A percentile compares a stretch with the other conserved stretches of the same genome.
These are phyloP conservation scores for Myopa testacea DNA, from an alignment of 2,888 invertebrate species.

Conservation along the genomic window DNA sequence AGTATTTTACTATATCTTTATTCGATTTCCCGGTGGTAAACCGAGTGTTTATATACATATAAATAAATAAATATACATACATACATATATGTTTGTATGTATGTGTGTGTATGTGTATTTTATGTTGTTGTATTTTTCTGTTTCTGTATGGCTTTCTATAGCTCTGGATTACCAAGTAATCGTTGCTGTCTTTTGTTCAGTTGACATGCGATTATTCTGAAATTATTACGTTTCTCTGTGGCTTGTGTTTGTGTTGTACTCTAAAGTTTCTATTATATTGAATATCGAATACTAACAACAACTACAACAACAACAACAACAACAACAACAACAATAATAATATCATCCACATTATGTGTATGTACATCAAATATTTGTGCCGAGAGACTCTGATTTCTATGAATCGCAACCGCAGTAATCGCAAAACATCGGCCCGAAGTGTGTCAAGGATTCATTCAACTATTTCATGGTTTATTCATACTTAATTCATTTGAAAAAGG, in stretches of 20 bases:
- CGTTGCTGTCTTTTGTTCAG: slow-evolving; percentile 9
- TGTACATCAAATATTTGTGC: background rate
- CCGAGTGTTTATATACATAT: no score
- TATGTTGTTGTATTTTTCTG: background rate
- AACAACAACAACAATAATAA: background rate
- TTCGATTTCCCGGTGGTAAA: background rate
- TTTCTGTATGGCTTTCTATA: no score
- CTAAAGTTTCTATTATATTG: slow-evolving; percentile 16
- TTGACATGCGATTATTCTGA: slow-evolving; percentile 26
- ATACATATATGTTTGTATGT: background rate
- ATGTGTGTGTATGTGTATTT: background rate
- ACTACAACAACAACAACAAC: background rate
- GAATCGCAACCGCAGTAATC: background rate
- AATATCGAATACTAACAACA: background rate
- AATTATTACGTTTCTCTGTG: slow-evolving; percentile 17
- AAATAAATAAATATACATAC: no score
- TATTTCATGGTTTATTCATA: no score
- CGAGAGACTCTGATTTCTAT: no score
- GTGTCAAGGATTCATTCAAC: background rate
- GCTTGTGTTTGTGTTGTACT: background rate
- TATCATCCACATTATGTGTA: background rate
- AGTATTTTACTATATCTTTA: background rate
- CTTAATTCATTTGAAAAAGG: no score
- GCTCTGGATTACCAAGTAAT: background rate
- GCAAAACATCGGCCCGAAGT: background rate